A percentile compares a stretch with the other conserved stretches of the same genome.
Conservation (phyloP, 2,113 vertebrate genomes). For the Rhizomys pruinosus region DNA sequence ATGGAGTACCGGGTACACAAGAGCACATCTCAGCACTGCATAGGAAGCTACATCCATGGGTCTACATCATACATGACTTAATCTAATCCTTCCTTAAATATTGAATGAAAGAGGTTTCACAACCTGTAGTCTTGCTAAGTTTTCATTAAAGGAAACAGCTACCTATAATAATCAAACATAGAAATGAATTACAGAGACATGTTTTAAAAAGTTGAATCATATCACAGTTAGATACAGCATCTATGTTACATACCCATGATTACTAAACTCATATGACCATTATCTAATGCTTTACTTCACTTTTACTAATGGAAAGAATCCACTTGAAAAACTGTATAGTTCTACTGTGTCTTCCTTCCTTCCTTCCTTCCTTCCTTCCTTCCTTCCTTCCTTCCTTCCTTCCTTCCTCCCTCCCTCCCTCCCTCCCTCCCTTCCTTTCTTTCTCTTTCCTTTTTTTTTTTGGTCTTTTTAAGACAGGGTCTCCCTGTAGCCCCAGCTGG, state of each 20-base stretch:
- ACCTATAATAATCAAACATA: background rate
- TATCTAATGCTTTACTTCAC: background rate
- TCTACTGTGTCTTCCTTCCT: no score
- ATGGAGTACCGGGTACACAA: background rate
- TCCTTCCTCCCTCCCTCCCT: no score
- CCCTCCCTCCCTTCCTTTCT: no score
- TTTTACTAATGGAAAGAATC: background rate
- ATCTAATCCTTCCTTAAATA: background rate
- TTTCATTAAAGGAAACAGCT: background rate
- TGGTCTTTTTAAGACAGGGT: no score
- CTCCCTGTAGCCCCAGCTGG: no score
- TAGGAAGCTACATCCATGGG: rapidly evolving
- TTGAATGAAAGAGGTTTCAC: conserved; percentile 7
- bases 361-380: no score
- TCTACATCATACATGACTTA: background rate
- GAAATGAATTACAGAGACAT: background rate
- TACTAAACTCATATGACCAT: background rate
- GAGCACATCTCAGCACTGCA: rapidly evolving
- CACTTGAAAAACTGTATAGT: background rate
- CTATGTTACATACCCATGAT: background rate
- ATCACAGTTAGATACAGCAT: background rate
- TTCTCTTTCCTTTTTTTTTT: no score
- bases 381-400: no score
- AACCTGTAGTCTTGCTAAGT: background rate
- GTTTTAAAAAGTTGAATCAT: background rate